Base-by-base conservation (phyloP, 2,888 invertebrate species). In the Nyleta sp. region DNA sequence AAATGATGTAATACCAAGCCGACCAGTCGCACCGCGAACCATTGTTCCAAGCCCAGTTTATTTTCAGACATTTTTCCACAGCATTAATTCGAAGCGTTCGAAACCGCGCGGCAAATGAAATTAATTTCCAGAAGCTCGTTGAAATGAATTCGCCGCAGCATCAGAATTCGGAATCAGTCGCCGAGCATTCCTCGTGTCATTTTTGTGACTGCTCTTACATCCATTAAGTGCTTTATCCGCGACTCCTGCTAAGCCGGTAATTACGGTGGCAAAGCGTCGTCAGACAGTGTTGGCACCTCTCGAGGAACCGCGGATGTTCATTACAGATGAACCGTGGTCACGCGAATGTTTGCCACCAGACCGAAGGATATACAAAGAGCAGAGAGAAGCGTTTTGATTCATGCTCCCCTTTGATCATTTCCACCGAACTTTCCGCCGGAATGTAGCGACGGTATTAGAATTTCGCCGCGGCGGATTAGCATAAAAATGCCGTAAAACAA, bases 311-410 rank as follows among this genome's bases (percentile, higher is more conserved):
- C 72, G 71, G 78, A 81, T 82, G 81, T 83, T 86, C 82, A 80
- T 86, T 83, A 81, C 80, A 80, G 73, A 80, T 78, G 78, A 76
- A 77, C 81, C 57, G 73, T 57, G 78, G 83, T 84, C 83, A 84
- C 84, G 85, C 83, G 80, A 81, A 65, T 82, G 78, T 80, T 79
- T 77, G 81, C 81, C 82, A 81, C 78, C 80, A 80, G n/a, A n/a
- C n/a, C n/a, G n/a, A n/a, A n/a, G 75, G 68, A 77, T 64, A 72
- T 55, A 38, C 17, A 44, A n/a, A 4, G 28, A 3, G 28, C 15
- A 53, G 35, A 44, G 48, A 22, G 35, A 38, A 50, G 44, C 33
- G 33, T 31, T 44, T 44, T 35, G 35, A 48, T 38, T 46, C 67
- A 42, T 24, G 38, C 18, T 31, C n/a, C 10, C 15, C 60, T 71